These are phyloP conservation scores for Notodonta ziczac DNA, from an alignment of 2,888 invertebrate species.

Conservation along the genomic window DNA sequence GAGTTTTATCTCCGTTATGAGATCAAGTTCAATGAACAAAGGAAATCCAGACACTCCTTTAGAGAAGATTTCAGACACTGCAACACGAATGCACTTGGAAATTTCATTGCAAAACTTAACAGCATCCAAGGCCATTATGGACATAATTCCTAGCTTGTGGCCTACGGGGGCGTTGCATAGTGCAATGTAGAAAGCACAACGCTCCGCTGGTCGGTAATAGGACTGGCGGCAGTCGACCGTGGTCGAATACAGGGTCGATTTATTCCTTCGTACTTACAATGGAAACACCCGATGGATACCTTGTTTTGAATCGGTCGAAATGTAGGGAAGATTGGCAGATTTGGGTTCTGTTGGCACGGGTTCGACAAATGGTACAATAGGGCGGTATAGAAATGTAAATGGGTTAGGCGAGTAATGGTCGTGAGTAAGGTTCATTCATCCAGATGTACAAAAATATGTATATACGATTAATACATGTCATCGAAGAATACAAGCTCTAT, in stretches of 20 bases:
- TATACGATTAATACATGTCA: background rate
- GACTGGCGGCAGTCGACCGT: conserved; percentile 29
- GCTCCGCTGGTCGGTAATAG: conserved; percentile 27
- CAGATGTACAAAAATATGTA: background rate
- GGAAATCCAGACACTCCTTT: background rate
- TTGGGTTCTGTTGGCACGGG: conserved; percentile 12
- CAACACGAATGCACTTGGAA: background rate
- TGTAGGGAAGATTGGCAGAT: conserved; percentile 8
- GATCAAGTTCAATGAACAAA: too few species aligned
- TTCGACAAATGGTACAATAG: conserved; percentile 11
- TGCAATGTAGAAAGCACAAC: conserved; percentile 32
- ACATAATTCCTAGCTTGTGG: conserved; percentile 28
- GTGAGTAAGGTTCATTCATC: background rate
- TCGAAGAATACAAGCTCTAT: background rate
- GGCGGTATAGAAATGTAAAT: conserved; percentile 2
- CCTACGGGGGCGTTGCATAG: conserved; percentile 24
- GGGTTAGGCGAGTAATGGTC: conserved; percentile 1
- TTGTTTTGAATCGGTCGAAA: background rate
- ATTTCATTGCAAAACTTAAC: conserved; percentile 22
- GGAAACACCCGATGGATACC: conserved; percentile 15
- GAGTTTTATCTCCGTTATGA: too few species aligned
- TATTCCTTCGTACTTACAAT: conserved; percentile 26
- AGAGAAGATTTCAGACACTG: background rate
- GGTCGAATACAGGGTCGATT: conserved; percentile 28
- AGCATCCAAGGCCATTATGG: conserved; percentile 28